phyloP scores from a whole-genome alignment of 2,888 invertebrate species.

The Harmothoe impar region DNA sequence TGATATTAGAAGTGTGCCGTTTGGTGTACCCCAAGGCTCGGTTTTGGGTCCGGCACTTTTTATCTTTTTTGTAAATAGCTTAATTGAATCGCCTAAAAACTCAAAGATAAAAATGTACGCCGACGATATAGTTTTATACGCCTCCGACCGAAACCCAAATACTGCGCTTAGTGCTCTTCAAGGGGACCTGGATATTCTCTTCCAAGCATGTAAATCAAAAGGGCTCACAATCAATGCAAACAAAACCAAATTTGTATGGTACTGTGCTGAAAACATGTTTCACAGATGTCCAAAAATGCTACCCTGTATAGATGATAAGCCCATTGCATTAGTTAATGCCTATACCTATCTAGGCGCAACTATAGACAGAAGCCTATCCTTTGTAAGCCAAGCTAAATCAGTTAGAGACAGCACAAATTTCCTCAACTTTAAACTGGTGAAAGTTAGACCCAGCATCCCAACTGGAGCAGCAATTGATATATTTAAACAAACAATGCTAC shows the following conservation, averaged over 20 bases:
- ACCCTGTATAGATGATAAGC: background rate
- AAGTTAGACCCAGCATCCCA: background rate
- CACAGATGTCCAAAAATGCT: background rate
- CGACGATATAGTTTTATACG: background rate
- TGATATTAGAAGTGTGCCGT: background rate
- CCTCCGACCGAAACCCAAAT: background rate
- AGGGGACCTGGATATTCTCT: background rate
- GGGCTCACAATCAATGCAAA: background rate
- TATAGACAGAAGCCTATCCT: background rate
- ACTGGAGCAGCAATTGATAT: background rate
- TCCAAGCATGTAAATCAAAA: background rate
- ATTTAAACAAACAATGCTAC: background rate
- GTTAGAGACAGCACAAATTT: background rate
- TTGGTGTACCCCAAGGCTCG: background rate
- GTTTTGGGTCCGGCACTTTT: background rate
- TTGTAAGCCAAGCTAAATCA: background rate
- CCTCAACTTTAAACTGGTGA: background rate
- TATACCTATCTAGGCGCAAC: background rate
- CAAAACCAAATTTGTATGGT: background rate
- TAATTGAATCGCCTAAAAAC: background rate
- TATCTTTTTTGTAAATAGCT: background rate
- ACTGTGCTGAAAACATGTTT: background rate
- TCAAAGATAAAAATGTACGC: background rate
- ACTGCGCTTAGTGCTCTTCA: background rate
- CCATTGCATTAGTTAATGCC: background rate